Base-by-base conservation (phyloP, 2,113 vertebrate genomes). In the Dasyornis broadbenti region DNA sequence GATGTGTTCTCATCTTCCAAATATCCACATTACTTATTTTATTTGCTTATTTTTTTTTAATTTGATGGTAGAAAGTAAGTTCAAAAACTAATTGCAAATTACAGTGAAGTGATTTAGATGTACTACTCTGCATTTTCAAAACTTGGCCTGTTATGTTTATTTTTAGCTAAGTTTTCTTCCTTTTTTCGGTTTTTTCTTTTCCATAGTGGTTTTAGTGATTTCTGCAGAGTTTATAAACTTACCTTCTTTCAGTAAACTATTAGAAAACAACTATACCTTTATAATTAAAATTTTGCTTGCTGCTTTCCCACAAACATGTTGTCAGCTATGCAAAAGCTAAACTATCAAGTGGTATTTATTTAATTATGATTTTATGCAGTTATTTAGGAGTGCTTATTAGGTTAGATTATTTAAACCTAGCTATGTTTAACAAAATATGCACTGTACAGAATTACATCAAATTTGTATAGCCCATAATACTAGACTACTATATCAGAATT, bases 321-420 rank as follows among this genome's bases (percentile, higher is more conserved):
- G 72, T 81, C 90, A 90, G 59, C 21, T 63, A 78, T 82, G 30
- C 57, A 72, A 89, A 95, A 95, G 68, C 69, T 78, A 84, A 97
- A 91, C 85, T 96, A 95, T 96, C 71, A 97, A 97, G 79, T 89
- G 39, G 56, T 96, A 97, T 97, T 97, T 97, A 94, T 97, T 96
- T 96, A 96, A 97, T 96, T 91, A 89, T 96, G 91, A 96, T 97
- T 97, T 96, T 96, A 89, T 94, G 50, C 89, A 95, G 78, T 93
- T 96, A 94, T 95, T 97, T 97, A 97, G 90, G 88, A 97, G 86
- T 8, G 57, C 87, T 97, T 96, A 84, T 82, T 94, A 94, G 70
- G 76, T 97, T 96, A 96, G 88, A 47, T 94, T 97, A 96, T 96
- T 95, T 97, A 61, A 95, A 65, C 53, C 53, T 85, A 92, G 33